A percentile compares a stretch with the other conserved stretches of the same genome.
Evolutionary conservation across 1,140 invertebrate genomes (phyloP).

Genomic region (Ostrea edulis): DNA sequence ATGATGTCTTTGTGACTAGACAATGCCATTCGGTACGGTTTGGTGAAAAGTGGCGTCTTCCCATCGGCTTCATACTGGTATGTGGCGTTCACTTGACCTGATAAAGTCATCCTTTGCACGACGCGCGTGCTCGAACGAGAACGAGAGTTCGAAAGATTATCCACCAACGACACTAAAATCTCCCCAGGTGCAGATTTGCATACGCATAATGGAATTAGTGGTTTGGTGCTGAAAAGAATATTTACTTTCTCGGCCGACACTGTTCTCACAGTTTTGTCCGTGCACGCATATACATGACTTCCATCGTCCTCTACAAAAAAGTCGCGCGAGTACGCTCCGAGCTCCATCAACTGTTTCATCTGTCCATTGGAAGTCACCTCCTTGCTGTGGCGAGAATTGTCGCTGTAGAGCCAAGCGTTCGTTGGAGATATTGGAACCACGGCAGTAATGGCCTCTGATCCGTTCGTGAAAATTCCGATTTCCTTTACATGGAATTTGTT

Average conservation of each 20-base stretch:
- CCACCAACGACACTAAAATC: not conserved
- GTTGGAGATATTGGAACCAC: not conserved
- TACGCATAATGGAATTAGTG: not conserved
- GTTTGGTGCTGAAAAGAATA: conserved; percentile 14
- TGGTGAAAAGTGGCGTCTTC: conserved; percentile 8
- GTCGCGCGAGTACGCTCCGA: conserved; percentile 7
- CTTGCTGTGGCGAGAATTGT: conserved; percentile 19
- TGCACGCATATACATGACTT: not conserved
- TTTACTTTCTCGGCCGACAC: not conserved
- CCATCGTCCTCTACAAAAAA: not conserved
- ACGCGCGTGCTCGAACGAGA: conserved; percentile 10
- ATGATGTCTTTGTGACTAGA: conserved; percentile 1
- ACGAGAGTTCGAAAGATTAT: conserved; percentile 4
- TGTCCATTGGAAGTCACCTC: not conserved
- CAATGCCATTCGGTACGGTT: not conserved
- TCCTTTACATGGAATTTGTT: conserved; percentile 22
- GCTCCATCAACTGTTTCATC: conserved; percentile 3
- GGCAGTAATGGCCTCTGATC: not conserved
- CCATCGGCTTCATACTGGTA: conserved; percentile 15
- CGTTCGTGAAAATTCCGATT: conserved; percentile 15
- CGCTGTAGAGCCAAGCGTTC: conserved; percentile 8
- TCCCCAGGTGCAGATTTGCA: not conserved
- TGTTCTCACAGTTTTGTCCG: conserved; percentile 8
- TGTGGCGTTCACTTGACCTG: conserved; percentile 17
- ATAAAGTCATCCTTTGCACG: conserved; percentile 7